A percentile compares a stretch with the other conserved stretches of the same genome.
Evolutionary conservation across 2,797 vertebrate genomes (phyloP).

Genomic region (Gymnothorax reevesii): DNA sequence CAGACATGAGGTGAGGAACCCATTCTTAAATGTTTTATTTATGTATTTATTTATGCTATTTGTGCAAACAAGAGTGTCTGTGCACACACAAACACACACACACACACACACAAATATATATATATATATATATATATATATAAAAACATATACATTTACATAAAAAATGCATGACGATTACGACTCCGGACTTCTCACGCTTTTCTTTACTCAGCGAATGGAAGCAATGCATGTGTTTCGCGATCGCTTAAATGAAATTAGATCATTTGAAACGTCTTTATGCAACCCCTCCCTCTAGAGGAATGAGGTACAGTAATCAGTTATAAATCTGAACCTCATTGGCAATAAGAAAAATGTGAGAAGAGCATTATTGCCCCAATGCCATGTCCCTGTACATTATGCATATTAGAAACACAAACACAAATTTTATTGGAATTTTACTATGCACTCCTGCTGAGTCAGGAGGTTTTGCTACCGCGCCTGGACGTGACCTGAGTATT

Average conservation of each 20-base stretch:
- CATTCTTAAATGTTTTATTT: conserved; percentile 6
- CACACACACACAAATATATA: too few relatives aligned
- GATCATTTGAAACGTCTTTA: too few relatives aligned
- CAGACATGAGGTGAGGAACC: not conserved
- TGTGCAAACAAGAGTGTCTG: not conserved
- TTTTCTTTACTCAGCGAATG: too few relatives aligned
- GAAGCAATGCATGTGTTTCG: too few relatives aligned
- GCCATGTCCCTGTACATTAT: not conserved
- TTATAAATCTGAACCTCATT: not conserved
- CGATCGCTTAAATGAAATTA: too few relatives aligned
- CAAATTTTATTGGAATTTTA: not conserved
- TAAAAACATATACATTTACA: too few relatives aligned
- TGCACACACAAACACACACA: too few relatives aligned
- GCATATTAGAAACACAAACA: not conserved
- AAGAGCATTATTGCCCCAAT: not conserved
- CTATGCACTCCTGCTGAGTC: not conserved
- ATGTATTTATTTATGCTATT: not conserved
- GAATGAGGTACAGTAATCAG: not conserved
- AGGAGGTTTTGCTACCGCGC: not conserved
- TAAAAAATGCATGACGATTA: too few relatives aligned
- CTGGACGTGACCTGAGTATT: conserved; percentile 19
- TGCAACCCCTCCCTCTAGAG: too few relatives aligned
- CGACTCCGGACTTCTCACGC: too few relatives aligned
- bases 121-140: too few relatives aligned
- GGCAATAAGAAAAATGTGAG: not conserved